phyloP scores from a whole-genome alignment of 2,797 vertebrate species.

The Erpetoichthys calabaricus region DNA sequence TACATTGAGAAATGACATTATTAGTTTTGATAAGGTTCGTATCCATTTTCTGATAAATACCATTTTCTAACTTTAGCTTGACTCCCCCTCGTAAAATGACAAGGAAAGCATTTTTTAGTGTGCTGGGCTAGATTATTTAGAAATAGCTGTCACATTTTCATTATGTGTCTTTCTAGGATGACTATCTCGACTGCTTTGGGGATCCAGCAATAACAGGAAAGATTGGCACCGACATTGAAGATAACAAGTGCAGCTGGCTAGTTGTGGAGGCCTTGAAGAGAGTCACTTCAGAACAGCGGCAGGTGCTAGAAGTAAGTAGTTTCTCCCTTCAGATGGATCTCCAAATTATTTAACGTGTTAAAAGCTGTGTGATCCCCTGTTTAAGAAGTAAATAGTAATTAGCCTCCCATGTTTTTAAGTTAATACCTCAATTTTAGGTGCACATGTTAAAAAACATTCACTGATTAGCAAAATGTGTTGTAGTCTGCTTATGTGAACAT shows the following conservation, averaged over 20 bases:
- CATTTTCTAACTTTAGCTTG: no score
- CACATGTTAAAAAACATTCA: neutral
- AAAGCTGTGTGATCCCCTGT: neutral
- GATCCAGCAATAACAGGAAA: slow-evolving; percentile 82
- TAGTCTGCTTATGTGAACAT: no score
- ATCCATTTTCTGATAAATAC: no score
- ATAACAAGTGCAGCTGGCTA: slow-evolving; percentile 97
- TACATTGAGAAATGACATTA: no score
- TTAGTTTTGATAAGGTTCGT: no score
- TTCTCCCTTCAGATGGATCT: neutral
- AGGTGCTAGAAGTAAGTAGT: slow-evolving; percentile 58
- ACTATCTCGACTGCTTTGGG: slow-evolving; percentile 85
- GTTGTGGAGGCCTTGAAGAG: slow-evolving; percentile 71
- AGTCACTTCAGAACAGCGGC: slow-evolving; percentile 57
- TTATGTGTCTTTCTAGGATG: slow-evolving; percentile 51
- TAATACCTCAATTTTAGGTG: neutral
- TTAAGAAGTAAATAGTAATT: neutral
- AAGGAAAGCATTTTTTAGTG: no score
- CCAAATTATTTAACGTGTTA: neutral
- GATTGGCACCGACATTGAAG: slow-evolving; percentile 91
- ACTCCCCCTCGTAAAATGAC: no score
- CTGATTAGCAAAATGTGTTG: no score
- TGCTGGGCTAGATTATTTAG: no score
- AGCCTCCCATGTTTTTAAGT: neutral
- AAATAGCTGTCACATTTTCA: no score